Evolutionary conservation across 2,888 invertebrate genomes (phyloP).

Genomic region (Drosophila pseudotalamancana): DNA sequence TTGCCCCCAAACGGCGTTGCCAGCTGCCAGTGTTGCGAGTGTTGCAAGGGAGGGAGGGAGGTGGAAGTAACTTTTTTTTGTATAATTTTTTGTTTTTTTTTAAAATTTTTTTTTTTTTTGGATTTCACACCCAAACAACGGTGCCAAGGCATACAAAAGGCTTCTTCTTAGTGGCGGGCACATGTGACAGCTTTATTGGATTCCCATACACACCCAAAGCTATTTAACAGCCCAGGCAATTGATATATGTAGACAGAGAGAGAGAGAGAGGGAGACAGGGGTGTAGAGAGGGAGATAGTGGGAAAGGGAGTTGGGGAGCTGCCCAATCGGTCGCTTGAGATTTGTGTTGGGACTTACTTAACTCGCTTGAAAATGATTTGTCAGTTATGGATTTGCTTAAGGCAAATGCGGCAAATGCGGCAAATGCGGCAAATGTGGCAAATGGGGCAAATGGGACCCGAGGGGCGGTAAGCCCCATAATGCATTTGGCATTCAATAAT

Average conservation of each 20-base stretch:
- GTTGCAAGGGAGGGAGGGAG: not conserved
- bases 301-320: too few species aligned
- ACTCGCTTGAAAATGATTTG: slow-evolving; percentile 68
- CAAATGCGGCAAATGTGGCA: too few species aligned
- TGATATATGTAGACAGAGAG: slow-evolving; percentile 32
- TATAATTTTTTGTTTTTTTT: too few species aligned
- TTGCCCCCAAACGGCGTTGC: slow-evolving; percentile 57
- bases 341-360: slow-evolving; percentile 53
- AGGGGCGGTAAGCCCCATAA: slow-evolving; percentile 45
- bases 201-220: slow-evolving; percentile 66
- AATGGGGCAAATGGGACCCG: not conserved
- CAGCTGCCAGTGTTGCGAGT: slow-evolving; percentile 19
- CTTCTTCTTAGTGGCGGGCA: slow-evolving; percentile 62
- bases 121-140: slow-evolving; percentile 74
- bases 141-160: slow-evolving; percentile 57
- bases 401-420: slow-evolving; percentile 5
- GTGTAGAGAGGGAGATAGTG: not conserved
- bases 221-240: slow-evolving; percentile 63
- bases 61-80: slow-evolving; percentile 52
- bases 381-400: slow-evolving; percentile 59
- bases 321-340: slow-evolving; percentile 22
- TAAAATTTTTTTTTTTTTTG: too few species aligned
- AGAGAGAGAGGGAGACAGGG: not conserved
- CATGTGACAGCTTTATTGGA: slow-evolving; percentile 75
- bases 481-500: slow-evolving; percentile 69